Evolutionary conservation across 1,140 invertebrate genomes (phyloP).

Genomic region (Drosophila ananassae): DNA sequence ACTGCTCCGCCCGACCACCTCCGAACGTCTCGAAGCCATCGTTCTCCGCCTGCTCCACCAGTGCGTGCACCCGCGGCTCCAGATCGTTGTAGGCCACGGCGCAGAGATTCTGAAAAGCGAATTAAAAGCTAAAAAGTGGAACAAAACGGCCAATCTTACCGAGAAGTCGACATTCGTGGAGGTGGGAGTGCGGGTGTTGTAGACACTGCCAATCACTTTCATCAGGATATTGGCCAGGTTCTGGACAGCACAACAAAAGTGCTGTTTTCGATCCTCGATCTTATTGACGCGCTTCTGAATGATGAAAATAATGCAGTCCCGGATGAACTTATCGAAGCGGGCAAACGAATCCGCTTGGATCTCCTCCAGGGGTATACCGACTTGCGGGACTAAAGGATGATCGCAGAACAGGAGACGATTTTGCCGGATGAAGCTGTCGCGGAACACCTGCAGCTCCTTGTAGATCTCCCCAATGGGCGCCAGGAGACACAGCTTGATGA

Average conservation of each 20-base stretch:
- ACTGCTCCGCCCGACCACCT: background rate
- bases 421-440: constrained; percentile 48
- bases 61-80: constrained; percentile 43
- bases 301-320: constrained; percentile 45
- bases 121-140: too few species aligned
- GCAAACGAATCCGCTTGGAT: constrained; percentile 32
- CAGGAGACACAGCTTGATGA: constrained; percentile 55
- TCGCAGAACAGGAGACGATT: constrained; percentile 59
- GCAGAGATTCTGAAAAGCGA: constrained; percentile 50
- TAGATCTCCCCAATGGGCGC: constrained; percentile 53
- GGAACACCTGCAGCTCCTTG: constrained; percentile 52
- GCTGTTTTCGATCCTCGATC: constrained; percentile 36
- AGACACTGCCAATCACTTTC: constrained; percentile 59
- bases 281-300: constrained; percentile 39
- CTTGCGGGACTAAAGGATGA: background rate
- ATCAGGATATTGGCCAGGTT: constrained; percentile 63
- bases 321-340: constrained; percentile 51
- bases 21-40: constrained; percentile 38
- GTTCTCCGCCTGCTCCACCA: constrained; percentile 43
- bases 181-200: constrained; percentile 49
- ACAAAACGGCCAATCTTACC: constrained; percentile 8
- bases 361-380: background rate
- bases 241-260: constrained; percentile 58
- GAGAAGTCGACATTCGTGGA: constrained; percentile 38
- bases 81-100: constrained; percentile 54